phyloP scores from a whole-genome alignment of 2,113 vertebrate genomes.

The Odontesthes bonariensis region DNA sequence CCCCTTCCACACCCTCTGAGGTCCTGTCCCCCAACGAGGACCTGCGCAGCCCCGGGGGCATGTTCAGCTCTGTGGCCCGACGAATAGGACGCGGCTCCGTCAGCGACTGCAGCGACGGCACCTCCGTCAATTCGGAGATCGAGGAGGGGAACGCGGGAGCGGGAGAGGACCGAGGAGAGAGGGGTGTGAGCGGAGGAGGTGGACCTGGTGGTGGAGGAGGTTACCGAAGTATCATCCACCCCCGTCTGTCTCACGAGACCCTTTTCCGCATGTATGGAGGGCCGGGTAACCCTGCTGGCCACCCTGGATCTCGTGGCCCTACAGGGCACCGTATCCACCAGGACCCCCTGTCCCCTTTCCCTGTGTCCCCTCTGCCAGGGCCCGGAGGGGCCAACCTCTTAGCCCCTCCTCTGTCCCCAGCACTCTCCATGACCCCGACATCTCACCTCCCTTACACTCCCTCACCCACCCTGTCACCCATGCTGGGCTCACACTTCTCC shows the following conservation, averaged over 20 bases:
- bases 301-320: slow-evolving; percentile 77
- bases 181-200: slow-evolving; percentile 64
- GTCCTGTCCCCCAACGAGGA: slow-evolving; percentile 91
- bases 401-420: slow-evolving; percentile 89
- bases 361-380: slow-evolving; percentile 88
- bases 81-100: slow-evolving; percentile 89
- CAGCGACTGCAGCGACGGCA: slow-evolving; percentile 93
- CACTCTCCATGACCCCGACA: slow-evolving; percentile 89
- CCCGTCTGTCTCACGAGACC: slow-evolving; percentile 86
- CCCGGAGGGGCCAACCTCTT: slow-evolving; percentile 83
- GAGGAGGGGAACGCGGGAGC: slow-evolving; percentile 87
- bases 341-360: slow-evolving; percentile 90
- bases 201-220: slow-evolving; percentile 68
- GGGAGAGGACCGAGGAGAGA: slow-evolving; percentile 73
- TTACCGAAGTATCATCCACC: slow-evolving; percentile 85
- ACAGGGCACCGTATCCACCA: slow-evolving; percentile 85
- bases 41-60: slow-evolving; percentile 86
- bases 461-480: slow-evolving; percentile 91
- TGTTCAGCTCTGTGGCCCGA: slow-evolving; percentile 85
- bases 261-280: slow-evolving; percentile 89
- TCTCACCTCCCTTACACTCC: slow-evolving; percentile 91
- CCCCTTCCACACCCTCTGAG: slow-evolving; percentile 89
- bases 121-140: slow-evolving; percentile 89
- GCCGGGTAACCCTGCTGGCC: slow-evolving; percentile 69
- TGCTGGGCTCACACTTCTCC: slow-evolving; percentile 92